Conservation (phyloP, 2,113 vertebrate genomes). For the Podilymbus podiceps region DNA sequence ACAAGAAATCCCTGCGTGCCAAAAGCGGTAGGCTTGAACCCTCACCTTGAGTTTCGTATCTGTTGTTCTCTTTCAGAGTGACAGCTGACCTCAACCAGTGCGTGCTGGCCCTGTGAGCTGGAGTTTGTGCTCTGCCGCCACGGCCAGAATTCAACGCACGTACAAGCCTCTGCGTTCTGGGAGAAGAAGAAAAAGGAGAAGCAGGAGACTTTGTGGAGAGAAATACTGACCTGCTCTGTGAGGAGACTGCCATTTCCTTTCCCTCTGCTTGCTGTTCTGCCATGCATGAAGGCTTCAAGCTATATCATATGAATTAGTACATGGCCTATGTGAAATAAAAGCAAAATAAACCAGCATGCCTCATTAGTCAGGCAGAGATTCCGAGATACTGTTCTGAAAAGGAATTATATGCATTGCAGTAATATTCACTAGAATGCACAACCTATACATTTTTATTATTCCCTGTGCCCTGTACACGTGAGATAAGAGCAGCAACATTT, state of each 20-base stretch:
- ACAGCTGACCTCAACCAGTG: accelerated
- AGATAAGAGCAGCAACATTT: neutral
- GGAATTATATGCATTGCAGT: neutral
- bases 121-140: neutral
- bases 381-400: neutral
- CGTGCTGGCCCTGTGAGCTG: accelerated
- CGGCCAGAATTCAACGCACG: accelerated
- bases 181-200: neutral
- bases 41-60: neutral
- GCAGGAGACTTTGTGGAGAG: neutral
- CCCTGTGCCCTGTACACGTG: neutral
- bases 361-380: neutral
- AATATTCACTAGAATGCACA: neutral
- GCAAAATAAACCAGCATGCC: neutral
- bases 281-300: neutral
- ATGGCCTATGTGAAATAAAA: neutral
- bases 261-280: neutral
- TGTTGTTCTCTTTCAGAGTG: neutral
- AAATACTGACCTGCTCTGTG: neutral
- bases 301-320: neutral
- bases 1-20: neutral
- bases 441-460: neutral
- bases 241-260: neutral
- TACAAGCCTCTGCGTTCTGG: neutral
- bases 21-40: accelerated